Conservation (phyloP, 1,140 invertebrate genomes). For the Cephus cinctus region DNA sequence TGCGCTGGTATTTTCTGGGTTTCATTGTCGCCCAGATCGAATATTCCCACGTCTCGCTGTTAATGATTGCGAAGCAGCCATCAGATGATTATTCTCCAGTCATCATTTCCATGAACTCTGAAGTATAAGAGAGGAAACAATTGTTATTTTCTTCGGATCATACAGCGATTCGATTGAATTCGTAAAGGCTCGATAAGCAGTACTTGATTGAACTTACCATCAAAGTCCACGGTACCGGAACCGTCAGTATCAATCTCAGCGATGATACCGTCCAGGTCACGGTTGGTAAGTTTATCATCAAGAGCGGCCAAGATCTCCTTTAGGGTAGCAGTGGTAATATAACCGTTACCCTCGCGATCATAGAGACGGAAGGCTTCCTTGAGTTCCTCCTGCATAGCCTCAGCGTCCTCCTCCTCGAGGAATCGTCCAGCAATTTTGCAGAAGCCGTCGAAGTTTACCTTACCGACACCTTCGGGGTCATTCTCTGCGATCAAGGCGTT, state of each 20-base stretch:
- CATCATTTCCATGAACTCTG: slow-evolving; percentile 88
- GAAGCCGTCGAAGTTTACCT: slow-evolving; percentile 93
- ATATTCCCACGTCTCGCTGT: neutral
- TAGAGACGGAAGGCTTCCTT: slow-evolving; percentile 90
- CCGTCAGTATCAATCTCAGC: slow-evolving; percentile 93
- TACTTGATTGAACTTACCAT: slow-evolving; percentile 64
- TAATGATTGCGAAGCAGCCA: slow-evolving; percentile 11
- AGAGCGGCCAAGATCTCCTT: slow-evolving; percentile 88
- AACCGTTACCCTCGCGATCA: slow-evolving; percentile 84
- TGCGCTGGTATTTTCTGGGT: too few relatives aligned
- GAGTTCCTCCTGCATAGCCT: slow-evolving; percentile 91
- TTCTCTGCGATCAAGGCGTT: slow-evolving; percentile 81
- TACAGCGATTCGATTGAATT: neutral
- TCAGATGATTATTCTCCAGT: slow-evolving; percentile 67
- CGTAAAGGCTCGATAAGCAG: too few relatives aligned
- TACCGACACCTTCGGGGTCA: slow-evolving; percentile 80
- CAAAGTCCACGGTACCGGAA: slow-evolving; percentile 87
- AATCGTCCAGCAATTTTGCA: slow-evolving; percentile 87
- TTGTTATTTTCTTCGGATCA: slow-evolving; percentile 9
- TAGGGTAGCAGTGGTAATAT: slow-evolving; percentile 87
- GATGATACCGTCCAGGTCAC: slow-evolving; percentile 86
- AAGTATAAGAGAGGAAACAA: too few relatives aligned
- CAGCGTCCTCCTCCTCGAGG: slow-evolving; percentile 86
- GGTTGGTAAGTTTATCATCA: slow-evolving; percentile 84
- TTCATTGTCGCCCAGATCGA: too few relatives aligned